Percentiles rank a stretch among this genome's conserved stretches.
Conservation (phyloP, 2,113 vertebrate species). For the Anoura caudifer region DNA sequence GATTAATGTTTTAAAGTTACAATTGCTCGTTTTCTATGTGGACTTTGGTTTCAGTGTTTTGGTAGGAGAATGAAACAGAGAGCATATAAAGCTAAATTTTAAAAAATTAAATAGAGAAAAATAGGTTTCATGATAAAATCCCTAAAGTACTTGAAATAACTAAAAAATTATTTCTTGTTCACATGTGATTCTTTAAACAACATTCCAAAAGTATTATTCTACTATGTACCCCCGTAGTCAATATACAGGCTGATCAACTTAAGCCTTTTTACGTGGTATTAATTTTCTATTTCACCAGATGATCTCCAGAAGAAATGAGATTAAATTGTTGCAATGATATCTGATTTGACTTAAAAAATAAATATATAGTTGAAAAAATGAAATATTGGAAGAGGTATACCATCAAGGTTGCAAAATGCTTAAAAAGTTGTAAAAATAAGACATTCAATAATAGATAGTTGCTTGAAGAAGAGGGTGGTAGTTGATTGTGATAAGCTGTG, state of each 20-base stretch:
- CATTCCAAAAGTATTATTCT: background rate
- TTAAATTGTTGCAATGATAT: constrained; percentile 2
- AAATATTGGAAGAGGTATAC: background rate
- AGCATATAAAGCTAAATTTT: background rate
- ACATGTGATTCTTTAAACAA: background rate
- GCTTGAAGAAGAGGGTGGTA: background rate
- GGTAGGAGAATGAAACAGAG: background rate
- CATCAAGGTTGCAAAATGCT: background rate
- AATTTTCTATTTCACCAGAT: background rate
- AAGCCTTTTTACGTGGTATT: background rate
- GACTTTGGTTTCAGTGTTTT: background rate
- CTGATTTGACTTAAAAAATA: background rate
- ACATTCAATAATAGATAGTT: background rate
- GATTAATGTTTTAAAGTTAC: constrained; percentile 8
- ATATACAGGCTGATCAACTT: background rate
- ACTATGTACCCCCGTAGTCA: background rate
- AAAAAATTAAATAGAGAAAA: constrained; percentile 17
- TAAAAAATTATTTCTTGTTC: background rate
- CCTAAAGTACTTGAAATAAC: background rate
- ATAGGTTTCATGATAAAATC: background rate
- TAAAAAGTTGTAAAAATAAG: background rate
- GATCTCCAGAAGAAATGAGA: background rate
- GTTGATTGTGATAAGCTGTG: background rate
- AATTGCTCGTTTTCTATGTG: background rate
- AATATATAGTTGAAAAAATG: constrained; percentile 6